Base-by-base conservation (phyloP, 2,113 vertebrate species). In the Paracyprichromis sp. region DNA sequence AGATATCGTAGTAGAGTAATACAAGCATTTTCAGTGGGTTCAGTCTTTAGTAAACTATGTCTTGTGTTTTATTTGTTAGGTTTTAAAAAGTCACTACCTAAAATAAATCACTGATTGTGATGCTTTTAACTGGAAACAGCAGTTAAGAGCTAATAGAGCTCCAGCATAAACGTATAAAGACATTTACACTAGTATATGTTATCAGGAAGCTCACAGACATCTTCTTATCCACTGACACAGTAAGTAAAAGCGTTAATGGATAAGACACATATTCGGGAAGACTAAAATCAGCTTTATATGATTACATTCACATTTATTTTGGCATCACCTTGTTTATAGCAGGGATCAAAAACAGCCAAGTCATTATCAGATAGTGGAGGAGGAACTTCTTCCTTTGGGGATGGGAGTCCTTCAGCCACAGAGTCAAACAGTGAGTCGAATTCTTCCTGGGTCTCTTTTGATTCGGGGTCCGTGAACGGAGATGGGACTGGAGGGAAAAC, bases 271-370 rank as follows among this genome's bases (percentile, higher is more conserved):
- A 29, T 83, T 29, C 14, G 13, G 26, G 2, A 36, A 47, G 5
- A 57, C 2, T 53, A 10, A 63, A 78, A 34, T 59, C n/a, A 45
- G 73, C 5, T 71, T 80, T 7, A 29, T 17, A 38, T n/a, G 10
- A 21, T 29, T 14, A 8, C 0, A 11, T 59, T 69, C 3, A 9
- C 40, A 66, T 86, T 84, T 52, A 73, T 24, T 79, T 63, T 90
- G 21, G 31, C 8, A 4, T 63, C 84, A 98, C 97, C 97, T 96
- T 96, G 94, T 94, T 96, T 97, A 86, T 95, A 96, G 94, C 97
- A 98, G 21, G 98, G 98, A 88, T 98, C 98, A 45, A 98, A 98
- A 45, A 97, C 96, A 12, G 97, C 97, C 45, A 98, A 88, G 91
- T 98, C 98, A 1, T 95, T 95, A 31, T 97, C 95, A 4, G 97